A percentile compares a stretch with the other conserved stretches of the same genome.
Conservation (phyloP, 2,888 invertebrate species). For the Andrena fulva region DNA sequence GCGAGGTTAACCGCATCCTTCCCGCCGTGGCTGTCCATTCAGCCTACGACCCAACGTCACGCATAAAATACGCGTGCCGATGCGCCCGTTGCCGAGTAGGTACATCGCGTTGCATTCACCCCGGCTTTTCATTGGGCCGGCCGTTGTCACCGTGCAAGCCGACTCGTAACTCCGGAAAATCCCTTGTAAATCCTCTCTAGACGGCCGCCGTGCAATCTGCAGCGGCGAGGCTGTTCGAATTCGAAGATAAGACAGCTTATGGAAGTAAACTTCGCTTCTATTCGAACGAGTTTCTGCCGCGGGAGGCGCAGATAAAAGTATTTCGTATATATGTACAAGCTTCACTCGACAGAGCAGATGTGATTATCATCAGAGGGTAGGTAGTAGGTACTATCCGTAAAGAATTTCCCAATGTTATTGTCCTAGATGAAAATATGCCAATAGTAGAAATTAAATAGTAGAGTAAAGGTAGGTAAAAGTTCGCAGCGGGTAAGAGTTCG, state of each 20-base stretch:
- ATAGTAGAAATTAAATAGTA: no score
- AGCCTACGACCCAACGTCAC: constrained; percentile 66
- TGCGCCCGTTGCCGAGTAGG: constrained; percentile 21
- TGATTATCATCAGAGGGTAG: no score
- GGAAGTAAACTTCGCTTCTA: background rate
- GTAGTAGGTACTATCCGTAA: no score
- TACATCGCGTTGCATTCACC: constrained; percentile 31
- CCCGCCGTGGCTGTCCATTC: constrained; percentile 65
- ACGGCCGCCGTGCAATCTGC: background rate
- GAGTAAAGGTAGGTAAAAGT: no score
- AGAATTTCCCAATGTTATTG: no score
- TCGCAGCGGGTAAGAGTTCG: no score
- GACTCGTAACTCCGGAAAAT: constrained; percentile 36
- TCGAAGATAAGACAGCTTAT: constrained; percentile 23
- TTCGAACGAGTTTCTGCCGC: background rate
- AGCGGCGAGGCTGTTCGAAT: background rate
- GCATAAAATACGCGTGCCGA: constrained; percentile 64
- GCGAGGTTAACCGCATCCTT: constrained; percentile 78
- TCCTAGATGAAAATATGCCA: no score
- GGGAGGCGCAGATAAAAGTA: background rate
- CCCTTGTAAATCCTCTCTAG: constrained; percentile 35
- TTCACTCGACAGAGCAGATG: no score
- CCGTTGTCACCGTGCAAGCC: constrained; percentile 15
- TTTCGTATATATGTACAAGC: background rate
- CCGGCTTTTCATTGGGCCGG: constrained; percentile 22